Evolutionary conservation across 2,797 vertebrate species (phyloP).

Genomic region (Characodon lateralis): DNA sequence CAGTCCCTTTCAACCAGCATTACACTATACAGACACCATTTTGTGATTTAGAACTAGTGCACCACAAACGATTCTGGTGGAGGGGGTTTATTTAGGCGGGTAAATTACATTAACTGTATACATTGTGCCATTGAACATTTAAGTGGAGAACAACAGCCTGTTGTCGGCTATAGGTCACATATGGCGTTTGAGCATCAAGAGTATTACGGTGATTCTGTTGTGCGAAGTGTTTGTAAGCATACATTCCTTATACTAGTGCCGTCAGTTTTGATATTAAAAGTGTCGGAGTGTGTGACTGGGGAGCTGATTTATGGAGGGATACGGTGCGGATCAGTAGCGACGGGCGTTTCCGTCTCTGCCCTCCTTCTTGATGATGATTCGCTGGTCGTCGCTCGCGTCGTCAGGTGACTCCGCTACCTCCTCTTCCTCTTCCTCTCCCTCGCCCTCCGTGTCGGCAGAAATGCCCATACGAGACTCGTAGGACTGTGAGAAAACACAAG

Average conservation of each 20-base stretch:
- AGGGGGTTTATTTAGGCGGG: conserved; percentile 69
- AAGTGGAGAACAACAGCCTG: conserved; percentile 73
- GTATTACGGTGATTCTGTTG: conserved; percentile 76
- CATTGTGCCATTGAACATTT: conserved; percentile 83
- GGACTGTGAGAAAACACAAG: conserved; percentile 62
- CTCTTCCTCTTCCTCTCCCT: conserved; percentile 82
- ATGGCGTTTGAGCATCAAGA: conserved; percentile 65
- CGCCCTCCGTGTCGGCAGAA: conserved; percentile 76
- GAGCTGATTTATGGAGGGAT: conserved; percentile 66
- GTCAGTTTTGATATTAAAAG: conserved; percentile 78
- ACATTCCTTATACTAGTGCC: conserved; percentile 85
- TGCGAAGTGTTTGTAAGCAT: conserved; percentile 79
- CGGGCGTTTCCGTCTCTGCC: conserved; percentile 80
- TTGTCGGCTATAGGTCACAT: conserved; percentile 75
- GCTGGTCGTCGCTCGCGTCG: conserved; percentile 83
- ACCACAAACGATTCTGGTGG: conserved; percentile 70
- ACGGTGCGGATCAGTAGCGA: conserved; percentile 83
- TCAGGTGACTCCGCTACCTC: conserved; percentile 88
- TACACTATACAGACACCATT: conserved; percentile 72
- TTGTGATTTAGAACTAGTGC: conserved; percentile 73
- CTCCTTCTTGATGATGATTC: conserved; percentile 88
- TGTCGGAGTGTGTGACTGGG: conserved; percentile 71
- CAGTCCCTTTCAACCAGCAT: conserved; percentile 68
- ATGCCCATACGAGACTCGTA: conserved; percentile 84
- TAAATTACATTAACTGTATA: conserved; percentile 77